Evolutionary conservation across 2,888 invertebrate species (phyloP).

Genomic region (Athalia cordata): DNA sequence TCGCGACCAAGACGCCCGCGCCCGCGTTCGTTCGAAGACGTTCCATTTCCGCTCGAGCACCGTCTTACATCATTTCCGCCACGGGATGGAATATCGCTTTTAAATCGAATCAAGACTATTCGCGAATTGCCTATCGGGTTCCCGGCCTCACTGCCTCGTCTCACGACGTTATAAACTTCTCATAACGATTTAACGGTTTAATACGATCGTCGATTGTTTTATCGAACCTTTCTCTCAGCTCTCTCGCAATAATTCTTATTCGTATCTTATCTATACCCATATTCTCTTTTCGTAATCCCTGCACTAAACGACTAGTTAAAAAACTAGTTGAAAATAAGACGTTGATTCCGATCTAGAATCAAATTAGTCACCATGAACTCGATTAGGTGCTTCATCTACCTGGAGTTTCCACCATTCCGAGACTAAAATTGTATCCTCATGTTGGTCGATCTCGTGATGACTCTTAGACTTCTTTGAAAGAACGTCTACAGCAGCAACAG

Average conservation of each 20-base stretch:
- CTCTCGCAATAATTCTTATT: background rate
- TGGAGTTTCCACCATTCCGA: no score
- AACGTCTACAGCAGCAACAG: no score
- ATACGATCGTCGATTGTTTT: slow-evolving; percentile 57
- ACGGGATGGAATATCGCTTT: slow-evolving; percentile 73
- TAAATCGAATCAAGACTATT: slow-evolving; percentile 73
- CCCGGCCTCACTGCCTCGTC: slow-evolving; percentile 30
- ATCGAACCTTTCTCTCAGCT: slow-evolving; percentile 34
- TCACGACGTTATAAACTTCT: slow-evolving; percentile 37
- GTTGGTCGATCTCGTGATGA: no score
- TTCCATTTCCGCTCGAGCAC: slow-evolving; percentile 69
- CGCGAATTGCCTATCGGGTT: slow-evolving; percentile 64
- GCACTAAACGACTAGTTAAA: background rate
- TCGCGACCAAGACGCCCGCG: slow-evolving; percentile 49
- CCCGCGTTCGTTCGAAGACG: slow-evolving; percentile 66
- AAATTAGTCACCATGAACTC: background rate
- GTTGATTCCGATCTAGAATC: background rate
- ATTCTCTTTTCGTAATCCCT: background rate
- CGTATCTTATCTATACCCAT: slow-evolving; percentile 20
- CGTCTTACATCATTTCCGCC: slow-evolving; percentile 74
- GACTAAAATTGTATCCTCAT: no score
- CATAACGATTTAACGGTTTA: slow-evolving; percentile 54
- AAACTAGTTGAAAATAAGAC: slow-evolving; percentile 3
- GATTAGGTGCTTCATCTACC: no score
- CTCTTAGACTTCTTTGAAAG: no score